Percentiles rank a stretch among this genome's conserved stretches.
Conservation (phyloP, 2,888 invertebrate species). For the Acanthacorydalis orientalis region DNA sequence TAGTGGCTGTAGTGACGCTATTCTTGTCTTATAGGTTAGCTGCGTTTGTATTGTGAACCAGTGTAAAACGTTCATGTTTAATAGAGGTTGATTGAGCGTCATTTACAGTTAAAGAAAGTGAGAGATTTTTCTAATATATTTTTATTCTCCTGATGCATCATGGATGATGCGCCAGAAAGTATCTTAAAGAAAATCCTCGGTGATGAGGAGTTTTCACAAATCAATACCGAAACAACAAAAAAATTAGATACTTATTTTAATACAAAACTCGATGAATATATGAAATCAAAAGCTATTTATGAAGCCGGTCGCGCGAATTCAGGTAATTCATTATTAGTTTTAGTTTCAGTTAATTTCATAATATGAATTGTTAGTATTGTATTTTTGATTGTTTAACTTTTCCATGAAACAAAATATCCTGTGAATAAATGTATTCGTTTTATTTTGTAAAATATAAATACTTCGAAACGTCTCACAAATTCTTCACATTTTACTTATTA, state of each 20-base stretch:
- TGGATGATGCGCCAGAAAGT: conserved; percentile 25
- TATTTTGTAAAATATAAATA: no score
- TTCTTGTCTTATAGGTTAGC: no score
- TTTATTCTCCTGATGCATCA: conserved; percentile 3
- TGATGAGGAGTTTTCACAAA: conserved; percentile 34
- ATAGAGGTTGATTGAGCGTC: no score
- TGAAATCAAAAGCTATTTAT: conserved; percentile 55
- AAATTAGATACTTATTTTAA: conserved; percentile 45
- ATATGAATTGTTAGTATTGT: no score
- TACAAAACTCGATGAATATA: conserved; percentile 49
- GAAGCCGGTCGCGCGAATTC: conserved; percentile 45
- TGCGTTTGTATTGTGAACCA: no score
- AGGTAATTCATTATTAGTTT: conserved; percentile 28
- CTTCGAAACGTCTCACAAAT: no score
- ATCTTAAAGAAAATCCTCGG: conserved; percentile 27
- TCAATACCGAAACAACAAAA: conserved; percentile 33
- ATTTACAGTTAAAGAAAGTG: no score
- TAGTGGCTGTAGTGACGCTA: no score
- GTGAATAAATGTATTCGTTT: not conserved
- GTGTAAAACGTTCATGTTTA: no score
- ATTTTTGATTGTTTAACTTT: not conserved
- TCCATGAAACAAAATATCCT: conserved; percentile 4
- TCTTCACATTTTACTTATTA: not conserved
- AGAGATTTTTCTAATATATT: no score
- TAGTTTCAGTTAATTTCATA: conserved; percentile 1